phyloP scores from a whole-genome alignment of 2,797 vertebrate genomes.

The Esox masquinongy region DNA sequence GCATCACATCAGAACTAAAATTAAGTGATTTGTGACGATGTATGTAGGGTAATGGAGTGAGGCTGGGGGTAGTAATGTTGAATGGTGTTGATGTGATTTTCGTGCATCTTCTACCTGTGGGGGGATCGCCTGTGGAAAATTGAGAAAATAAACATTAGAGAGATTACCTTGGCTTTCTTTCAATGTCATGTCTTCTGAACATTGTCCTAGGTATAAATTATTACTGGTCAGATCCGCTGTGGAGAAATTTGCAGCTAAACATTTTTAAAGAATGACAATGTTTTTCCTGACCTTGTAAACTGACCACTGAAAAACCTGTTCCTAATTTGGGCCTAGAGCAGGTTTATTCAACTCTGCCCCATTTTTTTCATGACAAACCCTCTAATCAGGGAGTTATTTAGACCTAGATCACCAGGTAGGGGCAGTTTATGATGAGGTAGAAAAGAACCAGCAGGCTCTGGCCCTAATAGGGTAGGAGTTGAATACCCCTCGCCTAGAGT shows the following conservation, averaged over 20 bases:
- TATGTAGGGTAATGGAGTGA: background rate
- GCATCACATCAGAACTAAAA: background rate
- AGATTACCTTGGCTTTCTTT: background rate
- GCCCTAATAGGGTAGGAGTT: too few species aligned
- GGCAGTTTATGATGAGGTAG: too few species aligned
- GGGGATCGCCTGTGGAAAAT: conserved; percentile 35
- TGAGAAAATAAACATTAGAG: conserved; percentile 12
- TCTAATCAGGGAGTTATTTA: too few species aligned
- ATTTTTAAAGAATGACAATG: background rate
- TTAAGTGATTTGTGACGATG: background rate
- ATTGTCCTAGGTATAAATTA: background rate
- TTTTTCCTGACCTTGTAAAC: too few species aligned
- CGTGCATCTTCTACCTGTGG: conserved; percentile 42
- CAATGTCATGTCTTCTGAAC: background rate
- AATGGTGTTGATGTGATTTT: conserved; percentile 23
- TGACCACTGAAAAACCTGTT: too few species aligned
- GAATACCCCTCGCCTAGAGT: too few species aligned
- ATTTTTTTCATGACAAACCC: too few species aligned
- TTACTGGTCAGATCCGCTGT: background rate
- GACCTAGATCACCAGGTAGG: too few species aligned
- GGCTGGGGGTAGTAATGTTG: background rate
- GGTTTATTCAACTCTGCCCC: too few species aligned
- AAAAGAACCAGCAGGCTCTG: too few species aligned
- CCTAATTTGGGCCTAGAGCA: too few species aligned
- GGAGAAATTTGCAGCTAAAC: background rate